Conservation (phyloP, 2,113 vertebrate genomes). For the Mesocricetus auratus region DNA sequence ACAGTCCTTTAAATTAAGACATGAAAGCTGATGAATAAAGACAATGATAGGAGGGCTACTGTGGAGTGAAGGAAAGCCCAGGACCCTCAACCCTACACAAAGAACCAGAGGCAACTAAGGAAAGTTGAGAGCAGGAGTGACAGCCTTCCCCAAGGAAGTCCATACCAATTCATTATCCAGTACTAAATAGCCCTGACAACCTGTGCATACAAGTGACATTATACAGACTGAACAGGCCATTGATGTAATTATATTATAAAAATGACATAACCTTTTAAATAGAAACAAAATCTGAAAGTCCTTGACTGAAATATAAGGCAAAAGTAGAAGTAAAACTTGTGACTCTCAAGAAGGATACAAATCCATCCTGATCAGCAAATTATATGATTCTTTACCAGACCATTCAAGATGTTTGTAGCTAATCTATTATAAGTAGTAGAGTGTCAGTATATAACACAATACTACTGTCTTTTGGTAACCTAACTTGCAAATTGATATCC, state of each 20-base stretch:
- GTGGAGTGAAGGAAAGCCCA: neutral
- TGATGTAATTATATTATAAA: neutral
- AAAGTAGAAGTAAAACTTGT: neutral
- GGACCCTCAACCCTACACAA: neutral
- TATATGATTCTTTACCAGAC: neutral
- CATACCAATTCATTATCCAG: neutral
- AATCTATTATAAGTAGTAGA: conserved; percentile 28
- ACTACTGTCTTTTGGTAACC: neutral
- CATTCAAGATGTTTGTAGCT: neutral
- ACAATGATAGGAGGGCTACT: neutral
- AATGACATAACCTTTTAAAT: neutral
- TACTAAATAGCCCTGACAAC: neutral
- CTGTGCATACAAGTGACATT: neutral
- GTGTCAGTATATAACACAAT: conserved; percentile 7
- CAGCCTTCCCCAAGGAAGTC: neutral
- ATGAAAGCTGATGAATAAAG: neutral
- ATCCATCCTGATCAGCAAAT: conserved; percentile 14
- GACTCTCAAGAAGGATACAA: neutral
- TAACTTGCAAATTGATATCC: neutral
- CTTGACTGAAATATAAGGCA: conserved; percentile 12
- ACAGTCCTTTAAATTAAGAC: neutral
- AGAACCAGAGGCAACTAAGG: neutral
- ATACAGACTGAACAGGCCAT: neutral
- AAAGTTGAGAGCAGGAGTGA: neutral
- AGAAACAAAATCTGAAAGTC: neutral